Evolutionary conservation across 2,113 vertebrate species (phyloP).

Genomic region (Indicator maculatus): DNA sequence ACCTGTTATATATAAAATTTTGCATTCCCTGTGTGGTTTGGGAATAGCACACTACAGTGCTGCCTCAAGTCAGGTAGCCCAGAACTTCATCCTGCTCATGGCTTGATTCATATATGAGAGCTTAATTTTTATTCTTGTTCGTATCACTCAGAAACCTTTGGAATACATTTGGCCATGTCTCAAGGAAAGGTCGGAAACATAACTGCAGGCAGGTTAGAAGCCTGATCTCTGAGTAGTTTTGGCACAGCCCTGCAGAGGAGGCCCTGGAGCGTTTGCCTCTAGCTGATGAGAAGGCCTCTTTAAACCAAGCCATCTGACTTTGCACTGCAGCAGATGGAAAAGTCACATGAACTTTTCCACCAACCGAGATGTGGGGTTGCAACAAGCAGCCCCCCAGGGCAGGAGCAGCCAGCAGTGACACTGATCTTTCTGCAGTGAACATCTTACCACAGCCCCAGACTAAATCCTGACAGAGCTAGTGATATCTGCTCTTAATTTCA

Average conservation of each 20-base stretch:
- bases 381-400: slow-evolving; percentile 40
- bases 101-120: background rate
- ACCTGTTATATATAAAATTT: background rate
- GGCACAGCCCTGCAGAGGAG: background rate
- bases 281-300: background rate
- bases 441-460: background rate
- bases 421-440: background rate
- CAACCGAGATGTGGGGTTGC: slow-evolving; percentile 21
- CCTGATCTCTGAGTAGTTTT: background rate
- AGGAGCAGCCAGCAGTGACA: background rate
- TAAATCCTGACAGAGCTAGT: background rate
- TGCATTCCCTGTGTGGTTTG: background rate
- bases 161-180: background rate
- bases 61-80: background rate
- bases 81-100: background rate
- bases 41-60: background rate
- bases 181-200: background rate
- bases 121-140: background rate
- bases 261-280: background rate
- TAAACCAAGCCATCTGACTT: slow-evolving; percentile 16
- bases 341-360: slow-evolving; percentile 54
- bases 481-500: slow-evolving; percentile 5
- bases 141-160: background rate
- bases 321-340: slow-evolving; percentile 37
- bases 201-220: background rate